phyloP scores from a whole-genome alignment of 2,113 vertebrate genomes.

The Uria lomvia region DNA sequence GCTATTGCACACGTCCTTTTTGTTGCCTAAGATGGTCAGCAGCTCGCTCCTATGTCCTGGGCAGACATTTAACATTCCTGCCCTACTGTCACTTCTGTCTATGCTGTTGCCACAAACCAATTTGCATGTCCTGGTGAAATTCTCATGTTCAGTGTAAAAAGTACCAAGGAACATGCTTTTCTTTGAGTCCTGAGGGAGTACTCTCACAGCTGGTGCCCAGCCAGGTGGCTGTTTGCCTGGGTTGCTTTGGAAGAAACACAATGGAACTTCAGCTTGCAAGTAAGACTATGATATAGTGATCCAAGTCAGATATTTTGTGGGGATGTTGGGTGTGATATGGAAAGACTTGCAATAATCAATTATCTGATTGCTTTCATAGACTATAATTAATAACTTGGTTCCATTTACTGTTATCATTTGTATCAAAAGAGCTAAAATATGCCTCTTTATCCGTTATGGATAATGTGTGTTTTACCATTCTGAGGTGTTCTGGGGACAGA shows the following conservation, averaged over 20 bases:
- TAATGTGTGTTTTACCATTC: background rate
- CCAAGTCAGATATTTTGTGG: background rate
- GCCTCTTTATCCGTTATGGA: background rate
- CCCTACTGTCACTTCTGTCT: background rate
- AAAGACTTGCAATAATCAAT: background rate
- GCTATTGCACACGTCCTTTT: accelerated
- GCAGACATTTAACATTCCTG: background rate
- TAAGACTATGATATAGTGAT: accelerated
- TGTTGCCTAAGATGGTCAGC: background rate
- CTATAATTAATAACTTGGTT: background rate
- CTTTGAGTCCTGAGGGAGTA: background rate
- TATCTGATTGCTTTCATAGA: background rate
- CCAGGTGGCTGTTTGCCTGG: background rate
- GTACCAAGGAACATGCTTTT: background rate
- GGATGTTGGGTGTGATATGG: background rate
- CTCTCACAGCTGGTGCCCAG: background rate
- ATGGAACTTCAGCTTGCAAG: background rate
- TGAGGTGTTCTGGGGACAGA: background rate
- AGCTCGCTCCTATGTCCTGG: background rate
- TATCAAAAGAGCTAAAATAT: background rate
- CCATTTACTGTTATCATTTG: background rate
- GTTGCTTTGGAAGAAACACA: background rate
- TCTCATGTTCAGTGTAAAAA: background rate
- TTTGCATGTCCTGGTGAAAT: background rate
- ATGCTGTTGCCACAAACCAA: background rate